These are phyloP conservation scores for Piaya cayana DNA, from an alignment of 2,113 vertebrate species.

Conservation along the genomic window DNA sequence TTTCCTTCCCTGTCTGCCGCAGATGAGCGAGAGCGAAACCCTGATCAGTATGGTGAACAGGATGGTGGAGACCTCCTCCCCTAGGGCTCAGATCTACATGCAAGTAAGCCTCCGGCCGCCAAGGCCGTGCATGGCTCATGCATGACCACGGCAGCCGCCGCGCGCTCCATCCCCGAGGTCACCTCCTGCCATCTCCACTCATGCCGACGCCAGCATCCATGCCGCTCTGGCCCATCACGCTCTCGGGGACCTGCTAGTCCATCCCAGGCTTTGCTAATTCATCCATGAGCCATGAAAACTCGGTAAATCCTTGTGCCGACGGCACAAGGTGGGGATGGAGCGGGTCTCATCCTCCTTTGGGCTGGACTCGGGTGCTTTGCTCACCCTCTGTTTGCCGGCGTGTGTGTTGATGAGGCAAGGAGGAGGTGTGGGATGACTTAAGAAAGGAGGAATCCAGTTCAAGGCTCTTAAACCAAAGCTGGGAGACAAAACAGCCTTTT, in stretches of 20 bases:
- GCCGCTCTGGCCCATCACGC: not conserved
- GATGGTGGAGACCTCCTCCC: conserved; percentile 87
- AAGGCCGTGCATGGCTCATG: conserved; percentile 36
- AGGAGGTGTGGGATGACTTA: not conserved
- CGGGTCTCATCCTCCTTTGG: accelerated
- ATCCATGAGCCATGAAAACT: conserved; percentile 28
- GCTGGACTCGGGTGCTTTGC: not conserved
- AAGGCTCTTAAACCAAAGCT: not conserved
- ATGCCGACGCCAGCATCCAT: not conserved
- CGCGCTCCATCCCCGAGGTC: conserved; percentile 10
- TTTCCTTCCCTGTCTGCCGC: conserved; percentile 79
- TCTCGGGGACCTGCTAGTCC: not conserved
- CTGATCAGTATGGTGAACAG: conserved; percentile 88
- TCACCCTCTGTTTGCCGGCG: not conserved
- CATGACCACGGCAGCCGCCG: conserved; percentile 30
- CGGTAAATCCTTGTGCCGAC: not conserved
- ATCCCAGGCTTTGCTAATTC: conserved; percentile 52
- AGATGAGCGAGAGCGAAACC: conserved; percentile 88
- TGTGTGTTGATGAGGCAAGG: not conserved
- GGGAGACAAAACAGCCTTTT: not conserved
- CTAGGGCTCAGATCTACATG: conserved; percentile 87
- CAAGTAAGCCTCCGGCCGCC: conserved; percentile 83
- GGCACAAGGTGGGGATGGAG: not conserved
- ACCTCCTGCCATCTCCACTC: conserved; percentile 34
- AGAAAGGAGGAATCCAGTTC: not conserved